A percentile compares a stretch with the other conserved stretches of the same genome.
Conservation (phyloP, 37 sponge, comb jelly and placozoan species). For the Cliona cf. orientalis region DNA sequence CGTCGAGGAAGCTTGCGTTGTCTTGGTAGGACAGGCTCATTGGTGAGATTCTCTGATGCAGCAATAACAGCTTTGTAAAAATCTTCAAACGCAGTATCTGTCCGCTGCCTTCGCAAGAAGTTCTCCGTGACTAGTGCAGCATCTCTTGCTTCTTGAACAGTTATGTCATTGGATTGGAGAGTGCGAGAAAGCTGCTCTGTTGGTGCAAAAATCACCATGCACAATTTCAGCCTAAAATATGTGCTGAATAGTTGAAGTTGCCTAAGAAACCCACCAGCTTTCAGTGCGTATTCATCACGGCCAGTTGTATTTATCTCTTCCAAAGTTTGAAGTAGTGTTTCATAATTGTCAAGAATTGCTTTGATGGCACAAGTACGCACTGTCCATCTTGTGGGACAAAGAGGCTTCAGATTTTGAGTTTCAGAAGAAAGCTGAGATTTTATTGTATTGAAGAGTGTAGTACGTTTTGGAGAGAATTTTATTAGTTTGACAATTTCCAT, state of each 20-base stretch:
- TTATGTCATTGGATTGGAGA: conserved; percentile 29
- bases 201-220: conserved; percentile 21
- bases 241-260: conserved; percentile 28
- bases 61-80: conserved; percentile 12
- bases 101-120: neutral
- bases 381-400: conserved; percentile 75
- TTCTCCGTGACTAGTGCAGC: neutral
- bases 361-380: conserved; percentile 57
- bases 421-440: neutral
- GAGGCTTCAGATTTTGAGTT: conserved; percentile 43
- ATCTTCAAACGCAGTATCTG: conserved; percentile 10
- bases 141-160: conserved; percentile 38
- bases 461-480: conserved; percentile 62
- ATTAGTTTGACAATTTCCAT: conserved; percentile 51
- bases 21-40: conserved; percentile 16
- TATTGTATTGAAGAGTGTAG: conserved; percentile 18
- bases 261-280: conserved; percentile 46
- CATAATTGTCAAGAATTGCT: conserved; percentile 52
- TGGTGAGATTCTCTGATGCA: conserved; percentile 20
- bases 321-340: conserved; percentile 26
- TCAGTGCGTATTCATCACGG: conserved; percentile 58
- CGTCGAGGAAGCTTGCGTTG: neutral
- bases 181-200: conserved; percentile 30
- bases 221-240: conserved; percentile 52
- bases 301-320: conserved; percentile 39